A percentile compares a stretch with the other conserved stretches of the same genome.
These are phyloP conservation scores for Lophius americanus DNA, from an alignment of 2,797 vertebrate species.

Conservation along the genomic window DNA sequence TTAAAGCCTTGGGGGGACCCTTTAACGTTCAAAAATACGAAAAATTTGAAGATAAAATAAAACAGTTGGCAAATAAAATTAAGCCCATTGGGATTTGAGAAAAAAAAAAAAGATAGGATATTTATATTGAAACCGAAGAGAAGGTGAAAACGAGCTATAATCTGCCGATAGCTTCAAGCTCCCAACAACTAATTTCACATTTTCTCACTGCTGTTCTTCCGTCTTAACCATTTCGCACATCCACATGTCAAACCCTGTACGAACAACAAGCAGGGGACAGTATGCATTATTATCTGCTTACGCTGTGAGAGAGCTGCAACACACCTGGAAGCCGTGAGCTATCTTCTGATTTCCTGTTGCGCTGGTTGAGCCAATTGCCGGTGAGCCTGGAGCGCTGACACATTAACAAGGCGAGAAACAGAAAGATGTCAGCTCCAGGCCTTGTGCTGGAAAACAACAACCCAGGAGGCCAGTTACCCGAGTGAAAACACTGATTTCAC, in stretches of 20 bases:
- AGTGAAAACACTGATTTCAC: slow-evolving; percentile 33
- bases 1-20: slow-evolving; percentile 19
- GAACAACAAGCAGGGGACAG: slow-evolving; percentile 41
- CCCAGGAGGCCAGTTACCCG: slow-evolving; percentile 30
- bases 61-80: slow-evolving; percentile 2
- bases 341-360: slow-evolving; percentile 42
- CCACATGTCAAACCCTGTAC: slow-evolving; percentile 45
- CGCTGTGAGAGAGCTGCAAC: slow-evolving; percentile 27
- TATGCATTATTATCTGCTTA: slow-evolving; percentile 61
- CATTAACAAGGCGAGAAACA: slow-evolving; percentile 50
- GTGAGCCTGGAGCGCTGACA: slow-evolving; percentile 50
- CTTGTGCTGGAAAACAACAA: slow-evolving; percentile 27
- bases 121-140: slow-evolving; percentile 26
- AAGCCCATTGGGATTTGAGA: neutral
- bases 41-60: neutral
- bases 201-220: slow-evolving; percentile 21
- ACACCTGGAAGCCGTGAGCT: slow-evolving; percentile 45
- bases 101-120: slow-evolving; percentile 11
- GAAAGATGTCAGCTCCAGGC: slow-evolving; percentile 52
- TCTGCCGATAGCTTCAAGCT: slow-evolving; percentile 31
- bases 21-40: slow-evolving; percentile 10
- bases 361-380: slow-evolving; percentile 37
- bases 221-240: slow-evolving; percentile 44
- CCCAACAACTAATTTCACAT: slow-evolving; percentile 30
- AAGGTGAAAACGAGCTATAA: slow-evolving; percentile 36